Conservation (phyloP, 2,888 invertebrate genomes). For the Proisotoma minuta region DNA sequence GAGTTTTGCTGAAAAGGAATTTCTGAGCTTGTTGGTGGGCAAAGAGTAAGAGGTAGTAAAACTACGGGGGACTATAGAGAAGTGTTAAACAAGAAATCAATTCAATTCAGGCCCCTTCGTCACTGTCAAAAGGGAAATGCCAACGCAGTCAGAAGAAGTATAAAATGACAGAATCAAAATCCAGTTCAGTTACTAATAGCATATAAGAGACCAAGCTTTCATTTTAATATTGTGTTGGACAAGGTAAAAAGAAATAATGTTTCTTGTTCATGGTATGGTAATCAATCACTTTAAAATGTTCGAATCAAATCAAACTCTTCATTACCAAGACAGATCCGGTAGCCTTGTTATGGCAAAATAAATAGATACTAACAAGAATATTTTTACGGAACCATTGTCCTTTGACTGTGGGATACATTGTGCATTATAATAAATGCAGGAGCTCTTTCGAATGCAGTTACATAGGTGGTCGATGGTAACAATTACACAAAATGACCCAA, state of each 20-base stretch:
- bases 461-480: slow-evolving; percentile 21
- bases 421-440: neutral
- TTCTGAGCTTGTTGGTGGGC: too few relatives aligned
- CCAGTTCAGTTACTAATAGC: neutral
- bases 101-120: slow-evolving; percentile 15
- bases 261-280: slow-evolving; percentile 29
- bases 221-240: neutral
- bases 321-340: neutral
- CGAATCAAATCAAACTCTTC: neutral
- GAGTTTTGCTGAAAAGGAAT: too few relatives aligned
- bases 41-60: slow-evolving; percentile 1
- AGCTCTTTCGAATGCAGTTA: slow-evolving; percentile 17
- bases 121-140: slow-evolving; percentile 9
- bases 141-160: neutral
- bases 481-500: slow-evolving; percentile 16
- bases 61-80: slow-evolving; percentile 5
- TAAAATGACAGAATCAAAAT: slow-evolving; percentile 1
- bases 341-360: neutral
- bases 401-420: neutral
- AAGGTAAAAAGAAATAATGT: neutral
- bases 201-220: neutral
- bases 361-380: neutral
- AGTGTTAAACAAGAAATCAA: slow-evolving; percentile 14
- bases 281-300: slow-evolving; percentile 23
- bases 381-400: neutral